Evolutionary conservation across 2,888 invertebrate species (phyloP), one percentile per base, ranked within the genome.

Genomic region (Ernsta delagoae): DNA sequence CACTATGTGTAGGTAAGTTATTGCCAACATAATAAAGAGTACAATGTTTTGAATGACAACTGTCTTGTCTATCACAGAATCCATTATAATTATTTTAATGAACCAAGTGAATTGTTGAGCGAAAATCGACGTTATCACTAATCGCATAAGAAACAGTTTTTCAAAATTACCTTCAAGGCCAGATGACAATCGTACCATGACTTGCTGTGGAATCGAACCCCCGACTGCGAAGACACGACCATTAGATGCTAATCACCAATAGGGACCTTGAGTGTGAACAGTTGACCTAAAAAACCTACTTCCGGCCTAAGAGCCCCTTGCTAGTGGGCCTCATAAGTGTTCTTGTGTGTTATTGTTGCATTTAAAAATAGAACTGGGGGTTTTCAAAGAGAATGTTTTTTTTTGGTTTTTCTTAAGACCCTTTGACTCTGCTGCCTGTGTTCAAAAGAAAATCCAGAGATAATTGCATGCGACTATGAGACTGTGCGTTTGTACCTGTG

Each of bases 51-150:
- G 70, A 67, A 54, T 61, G 56, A 45, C 56, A 59, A 73, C 70
- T 71, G 70, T 65, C 71, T 67, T 71, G 71, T 71, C 70, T 73
- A 70, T 70, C 73, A 73, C 70, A 60, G 64, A 68, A 70, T 12
- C 12, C n/a, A 48, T 73, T 71, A 70, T 54, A 70, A 73, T 73
- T 71, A 71, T 66, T 69, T 70, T 73, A 73, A 70, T 71, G 68
- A 70, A 65, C 67, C 67, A 65, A 67, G 59, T 65, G 39, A 68
- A 70, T 45, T 56, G 57, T 53, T 24, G 41, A 61, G 31, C 43
- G 57, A 57, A 64, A 68, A 53, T 34, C 48, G 63, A 69, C 63
- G 8, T 24, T 66, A 53, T 50, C 7, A 2, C 50, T 39, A 5
- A 12, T 0, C 31, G 56, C 31, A 39, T 68, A 66, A 60, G 66